Evolutionary conservation across 2,113 vertebrate species (phyloP), one percentile per base, ranked within the genome.

Genomic region (Pyxicephalus adspersus): DNA sequence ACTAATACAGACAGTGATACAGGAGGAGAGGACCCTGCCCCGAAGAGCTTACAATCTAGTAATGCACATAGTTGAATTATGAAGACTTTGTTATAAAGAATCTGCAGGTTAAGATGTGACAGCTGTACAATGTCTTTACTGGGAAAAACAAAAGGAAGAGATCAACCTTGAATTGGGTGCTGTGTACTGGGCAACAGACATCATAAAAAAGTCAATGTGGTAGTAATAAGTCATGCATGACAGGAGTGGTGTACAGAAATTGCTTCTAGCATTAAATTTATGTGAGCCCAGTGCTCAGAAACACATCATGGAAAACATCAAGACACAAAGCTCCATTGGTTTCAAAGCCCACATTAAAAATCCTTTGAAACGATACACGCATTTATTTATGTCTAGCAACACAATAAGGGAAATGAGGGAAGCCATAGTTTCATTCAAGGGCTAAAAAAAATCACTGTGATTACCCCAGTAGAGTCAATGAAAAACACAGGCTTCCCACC

Each of bases 331-430:
- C 29, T 67, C 63, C 23, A 45, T 58, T 22, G 25, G n/a, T 57
- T 60, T 45, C 28, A 58, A 78, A 57, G n/a, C 8, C n/a, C 16
- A 68, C n/a, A 26, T 64, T 65, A 77, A 64, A 50, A 78, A 67
- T 78, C 58, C 20, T n/a, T 58, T 58, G 50, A 45, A 58, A 68
- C 28, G 58, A 54, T 68, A 60, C 68, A 65, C 64, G 68, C 65
- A 79, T 79, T 68, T 58, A 79, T 79, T 78, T 60, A 57, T 57
- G 51, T 66, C 64, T 78, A 22, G 64, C 64, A 67, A 78, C 52
- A 78, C 20, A 78, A 18, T 19, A 26, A 67, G 57, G 64, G 19
- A 58, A 68, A 79, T 68, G 60, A 58, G 29, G 45, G n/a, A 29
- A 45, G 76, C 29, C 29, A n/a, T 58, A 28, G 57, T 58, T 77